Percentiles rank a stretch among this genome's conserved stretches.
Evolutionary conservation across 1,140 invertebrate species (phyloP).

Genomic region (Meloidogyne exigua): DNA sequence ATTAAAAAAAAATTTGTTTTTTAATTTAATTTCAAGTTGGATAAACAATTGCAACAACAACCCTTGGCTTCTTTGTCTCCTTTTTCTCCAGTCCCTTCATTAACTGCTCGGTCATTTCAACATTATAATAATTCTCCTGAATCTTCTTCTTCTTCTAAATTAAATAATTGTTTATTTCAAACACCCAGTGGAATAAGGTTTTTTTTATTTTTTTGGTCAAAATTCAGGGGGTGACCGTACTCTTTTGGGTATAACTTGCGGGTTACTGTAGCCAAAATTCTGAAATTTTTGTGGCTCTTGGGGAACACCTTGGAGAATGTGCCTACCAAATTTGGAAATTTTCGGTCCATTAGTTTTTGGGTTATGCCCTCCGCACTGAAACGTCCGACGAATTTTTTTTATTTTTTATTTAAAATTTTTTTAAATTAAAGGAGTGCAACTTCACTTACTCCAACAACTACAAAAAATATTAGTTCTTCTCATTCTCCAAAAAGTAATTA

Average conservation of each 20-base stretch:
- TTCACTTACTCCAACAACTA: background rate
- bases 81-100: too few relatives aligned
- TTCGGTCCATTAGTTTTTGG: too few relatives aligned
- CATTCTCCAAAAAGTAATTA: constrained; percentile 13
- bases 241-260: too few relatives aligned
- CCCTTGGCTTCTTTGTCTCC: too few relatives aligned
- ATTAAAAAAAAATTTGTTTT: background rate
- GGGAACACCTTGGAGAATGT: too few relatives aligned
- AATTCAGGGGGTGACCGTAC: too few relatives aligned
- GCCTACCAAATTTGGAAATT: too few relatives aligned
- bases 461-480: background rate
- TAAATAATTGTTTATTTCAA: background rate
- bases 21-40: background rate
- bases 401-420: background rate
- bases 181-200: background rate
- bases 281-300: too few relatives aligned
- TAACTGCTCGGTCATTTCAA: background rate
- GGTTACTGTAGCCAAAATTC: too few relatives aligned
- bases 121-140: background rate
- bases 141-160: background rate
- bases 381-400: background rate
- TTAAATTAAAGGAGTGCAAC: background rate
- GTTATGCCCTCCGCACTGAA: too few relatives aligned
- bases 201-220: background rate
- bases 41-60: background rate